Evolutionary conservation across 2,888 invertebrate genomes (phyloP), one percentile per base, ranked within the genome.

Genomic region (Disparrhopalites patrizii): DNA sequence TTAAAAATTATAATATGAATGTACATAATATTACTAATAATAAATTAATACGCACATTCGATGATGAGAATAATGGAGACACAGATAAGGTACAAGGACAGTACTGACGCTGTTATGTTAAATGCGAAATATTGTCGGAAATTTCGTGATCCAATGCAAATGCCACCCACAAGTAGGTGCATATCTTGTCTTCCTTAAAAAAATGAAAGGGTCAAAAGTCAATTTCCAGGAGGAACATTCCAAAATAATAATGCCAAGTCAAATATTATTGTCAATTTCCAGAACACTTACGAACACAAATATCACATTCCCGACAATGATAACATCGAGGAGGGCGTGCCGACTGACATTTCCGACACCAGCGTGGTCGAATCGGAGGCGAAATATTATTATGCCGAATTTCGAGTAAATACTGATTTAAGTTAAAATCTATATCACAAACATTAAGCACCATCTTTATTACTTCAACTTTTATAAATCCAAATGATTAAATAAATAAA

Each of bases 111-210:
- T 1, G 25, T 15, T 10, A 58, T 10, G 25, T 50, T 65, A 30
- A 65, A 52, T 3, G 58, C 20, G 10, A 60, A 52, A 33, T 60
- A 65, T 13, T 58, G 60, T 1, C 47, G 31, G 25, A 60, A 58
- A 50, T 65, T 65, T 3, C 58, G 27, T n/a, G 47, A 30, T 1
- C 65, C 65, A 2, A 65, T 30, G 40, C 65, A 65, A 28, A 50
- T 25, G 2, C 65, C 65, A 3, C 60, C 65, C n/a, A 65, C 31
- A 2, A 60, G 15, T 15, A 65, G 33, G 18, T 65, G 65, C 60
- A 60, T 58, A 28, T 65, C 65, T 50, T 65, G 65, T 1, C 65
- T 47, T 27, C 38, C 62, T 62, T 15, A 10, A 10, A n/a, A n/a
- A n/a, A n/a, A n/a, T n/a, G n/a, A n/a, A n/a, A n/a, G n/a, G n/a